A percentile compares a stretch with the other conserved stretches of the same genome.
These are phyloP conservation scores for Galeopterus variegatus DNA, from an alignment of 2,113 vertebrate genomes.

Conservation along the genomic window DNA sequence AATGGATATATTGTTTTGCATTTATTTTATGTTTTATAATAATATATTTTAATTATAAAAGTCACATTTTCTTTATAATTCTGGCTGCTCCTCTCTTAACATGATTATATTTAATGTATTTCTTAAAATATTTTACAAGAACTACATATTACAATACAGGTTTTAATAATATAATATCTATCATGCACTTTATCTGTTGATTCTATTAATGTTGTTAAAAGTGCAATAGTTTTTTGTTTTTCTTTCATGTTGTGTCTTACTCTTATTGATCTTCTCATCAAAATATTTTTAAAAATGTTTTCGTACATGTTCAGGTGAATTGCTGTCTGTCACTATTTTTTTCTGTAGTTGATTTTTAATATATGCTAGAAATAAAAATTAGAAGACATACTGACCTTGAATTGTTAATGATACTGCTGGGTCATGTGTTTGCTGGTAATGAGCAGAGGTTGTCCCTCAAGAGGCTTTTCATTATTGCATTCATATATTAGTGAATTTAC, in stretches of 20 bases:
- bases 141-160: background rate
- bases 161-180: background rate
- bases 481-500: background rate
- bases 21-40: background rate
- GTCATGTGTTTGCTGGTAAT: background rate
- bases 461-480: background rate
- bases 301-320: background rate
- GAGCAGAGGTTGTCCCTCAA: background rate
- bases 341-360: slow-evolving; percentile 26
- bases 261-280: background rate
- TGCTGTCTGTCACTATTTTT: background rate
- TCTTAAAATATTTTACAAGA: background rate
- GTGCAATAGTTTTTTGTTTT: background rate
- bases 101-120: background rate
- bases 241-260: background rate
- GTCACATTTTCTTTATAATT: background rate
- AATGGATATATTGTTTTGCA: background rate
- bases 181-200: background rate
- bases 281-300: background rate
- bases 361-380: background rate
- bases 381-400: background rate
- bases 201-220: background rate
- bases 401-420: background rate
- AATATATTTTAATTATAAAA: background rate
- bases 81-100: background rate